Percentiles rank a stretch among this genome's conserved stretches.
Conservation (phyloP, 2,797 vertebrate species). For the Enteromius radiatus region DNA sequence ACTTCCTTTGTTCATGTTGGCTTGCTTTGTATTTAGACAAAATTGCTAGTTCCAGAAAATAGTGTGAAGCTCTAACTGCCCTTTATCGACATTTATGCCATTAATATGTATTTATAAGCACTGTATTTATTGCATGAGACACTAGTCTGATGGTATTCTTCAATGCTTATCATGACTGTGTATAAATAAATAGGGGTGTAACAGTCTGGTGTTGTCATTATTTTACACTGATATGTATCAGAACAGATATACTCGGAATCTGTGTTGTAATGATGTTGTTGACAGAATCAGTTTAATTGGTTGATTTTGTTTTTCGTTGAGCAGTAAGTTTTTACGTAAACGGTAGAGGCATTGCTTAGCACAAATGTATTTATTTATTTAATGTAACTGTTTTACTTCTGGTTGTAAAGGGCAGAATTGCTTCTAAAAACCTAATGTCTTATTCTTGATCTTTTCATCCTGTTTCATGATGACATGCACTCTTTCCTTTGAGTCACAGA, state of each 20-base stretch:
- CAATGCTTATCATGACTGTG: not conserved
- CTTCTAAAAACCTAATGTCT: not conserved
- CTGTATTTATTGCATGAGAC: not conserved
- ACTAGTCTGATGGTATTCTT: not conserved
- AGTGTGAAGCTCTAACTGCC: not conserved
- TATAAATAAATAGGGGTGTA: constrained; percentile 2
- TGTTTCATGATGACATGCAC: not conserved
- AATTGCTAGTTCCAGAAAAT: constrained; percentile 23
- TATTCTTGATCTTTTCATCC: not conserved
- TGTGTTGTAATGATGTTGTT: not conserved
- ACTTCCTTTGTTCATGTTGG: constrained; percentile 13
- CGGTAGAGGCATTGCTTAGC: not conserved
- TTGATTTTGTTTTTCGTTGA: not conserved
- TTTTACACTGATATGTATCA: not conserved
- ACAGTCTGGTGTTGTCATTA: not conserved
- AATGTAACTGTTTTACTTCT: not conserved
- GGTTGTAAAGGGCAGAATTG: constrained; percentile 8
- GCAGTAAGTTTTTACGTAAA: not conserved
- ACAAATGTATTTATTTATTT: not conserved
- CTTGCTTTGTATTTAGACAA: constrained; percentile 28
- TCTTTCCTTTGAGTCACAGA: not conserved
- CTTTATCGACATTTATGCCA: not conserved
- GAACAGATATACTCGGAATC: no score
- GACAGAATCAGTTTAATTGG: not conserved
- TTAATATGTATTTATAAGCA: not conserved